Evolutionary conservation across 2,888 invertebrate species (phyloP), one percentile per base, ranked within the genome.

Genomic region (Didymodactylos carnosus): DNA sequence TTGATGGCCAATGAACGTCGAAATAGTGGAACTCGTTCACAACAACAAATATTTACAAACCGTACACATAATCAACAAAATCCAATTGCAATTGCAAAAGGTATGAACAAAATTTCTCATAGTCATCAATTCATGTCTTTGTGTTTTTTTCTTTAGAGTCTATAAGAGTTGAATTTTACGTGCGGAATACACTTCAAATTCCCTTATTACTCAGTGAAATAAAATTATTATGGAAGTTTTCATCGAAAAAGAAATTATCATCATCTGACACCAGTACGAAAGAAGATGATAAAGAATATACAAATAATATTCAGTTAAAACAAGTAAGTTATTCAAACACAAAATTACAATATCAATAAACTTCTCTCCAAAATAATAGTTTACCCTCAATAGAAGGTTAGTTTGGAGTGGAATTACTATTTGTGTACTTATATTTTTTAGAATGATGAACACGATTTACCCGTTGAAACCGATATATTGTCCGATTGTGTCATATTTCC

Each of bases 161-260:
- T 0, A 88, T 93, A 73, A 89, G 89, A 82, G 86, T 93, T 73
- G 88, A 89, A 51, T 85, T 93, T 39, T 87, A 88, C 72, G 85
- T 94, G 76, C 86, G 87, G 77, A 92, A 92, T 83, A 89, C 89
- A 0, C 83, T 91, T 72, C 88, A 89, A 80, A 88, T 91, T 77
- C 84, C 88, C 1, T 81, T 91, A 76, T 85, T 88, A 53, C 82
- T 91, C 75, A 87, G 87, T 76, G 88, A 90, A 78, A 84, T 91
- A 14, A 87, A 87, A 79, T 83, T 91, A 69, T 82, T 90, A 40
- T 91, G 91, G 91, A 86, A 85, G 73, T 90, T 89, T 78, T 78
- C 77, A 70, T 77, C 80, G n/a, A 25, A 79, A 81, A 39, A 79
- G 79, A 13, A 81, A 81, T 78, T 81, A 81, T 71, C 73, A 70